A percentile compares a stretch with the other conserved stretches of the same genome.
phyloP scores from a whole-genome alignment of 2,113 vertebrate species.

The Corapipo altera region DNA sequence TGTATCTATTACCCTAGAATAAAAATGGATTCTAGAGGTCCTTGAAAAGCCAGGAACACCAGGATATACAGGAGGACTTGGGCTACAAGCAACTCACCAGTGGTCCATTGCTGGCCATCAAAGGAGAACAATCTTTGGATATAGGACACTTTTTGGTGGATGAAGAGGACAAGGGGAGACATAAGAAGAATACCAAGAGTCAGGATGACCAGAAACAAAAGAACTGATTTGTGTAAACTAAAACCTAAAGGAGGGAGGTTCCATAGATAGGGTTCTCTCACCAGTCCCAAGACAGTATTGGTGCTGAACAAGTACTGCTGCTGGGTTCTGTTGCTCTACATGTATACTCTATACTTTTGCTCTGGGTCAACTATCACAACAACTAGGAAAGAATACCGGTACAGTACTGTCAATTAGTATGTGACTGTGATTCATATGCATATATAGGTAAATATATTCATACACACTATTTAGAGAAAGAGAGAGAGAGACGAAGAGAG shows the following conservation, averaged over 20 bases:
- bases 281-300: not conserved
- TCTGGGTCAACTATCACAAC: not conserved
- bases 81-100: not conserved
- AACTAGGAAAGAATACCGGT: not conserved
- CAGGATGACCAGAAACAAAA: not conserved
- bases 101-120: not conserved
- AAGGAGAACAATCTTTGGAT: not conserved
- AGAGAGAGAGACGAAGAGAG: not conserved
- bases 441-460: not conserved
- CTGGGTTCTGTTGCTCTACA: not conserved
- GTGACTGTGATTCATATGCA: not conserved
- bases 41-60: not conserved
- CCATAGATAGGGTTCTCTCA: accelerated
- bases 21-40: not conserved
- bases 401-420: not conserved
- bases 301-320: not conserved
- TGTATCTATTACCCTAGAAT: not conserved
- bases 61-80: not conserved
- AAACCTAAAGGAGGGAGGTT: not conserved
- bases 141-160: accelerated
- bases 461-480: accelerated
- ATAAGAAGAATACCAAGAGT: not conserved
- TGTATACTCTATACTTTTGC: not conserved
- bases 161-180: accelerated
- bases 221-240: not conserved